Evolutionary conservation across 2,888 invertebrate genomes (phyloP).

Genomic region (Trissolcus brochymenae): DNA sequence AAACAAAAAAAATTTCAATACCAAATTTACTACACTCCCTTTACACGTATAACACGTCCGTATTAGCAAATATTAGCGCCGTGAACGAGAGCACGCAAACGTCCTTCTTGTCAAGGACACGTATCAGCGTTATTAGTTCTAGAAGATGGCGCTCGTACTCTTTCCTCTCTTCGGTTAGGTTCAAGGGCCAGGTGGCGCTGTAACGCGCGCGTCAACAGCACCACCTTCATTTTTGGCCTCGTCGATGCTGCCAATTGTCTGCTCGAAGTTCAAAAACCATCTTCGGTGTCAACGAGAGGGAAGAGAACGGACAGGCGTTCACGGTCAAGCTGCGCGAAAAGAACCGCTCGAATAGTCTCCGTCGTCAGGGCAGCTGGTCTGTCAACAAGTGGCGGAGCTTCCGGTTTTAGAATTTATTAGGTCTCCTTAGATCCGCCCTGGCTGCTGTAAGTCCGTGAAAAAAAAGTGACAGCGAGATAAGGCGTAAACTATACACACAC

Average conservation of each 20-base stretch:
- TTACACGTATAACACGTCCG: slow-evolving; percentile 46
- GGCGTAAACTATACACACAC: slow-evolving; percentile 9
- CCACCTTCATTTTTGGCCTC: slow-evolving; percentile 5
- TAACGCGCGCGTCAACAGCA: neutral
- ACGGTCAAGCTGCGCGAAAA: slow-evolving; percentile 53
- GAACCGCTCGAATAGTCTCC: slow-evolving; percentile 57
- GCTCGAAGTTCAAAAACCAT: slow-evolving; percentile 6
- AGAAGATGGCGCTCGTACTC: neutral
- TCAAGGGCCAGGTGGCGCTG: neutral
- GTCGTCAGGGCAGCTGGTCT: slow-evolving; percentile 71
- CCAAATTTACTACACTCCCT: slow-evolving; percentile 26
- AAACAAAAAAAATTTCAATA: neutral
- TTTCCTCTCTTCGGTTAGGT: neutral
- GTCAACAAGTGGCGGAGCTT: slow-evolving; percentile 68
- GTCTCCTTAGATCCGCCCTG: slow-evolving; percentile 68
- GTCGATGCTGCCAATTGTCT: slow-evolving; percentile 18
- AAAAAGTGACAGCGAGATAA: slow-evolving; percentile 7
- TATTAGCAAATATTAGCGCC: slow-evolving; percentile 43
- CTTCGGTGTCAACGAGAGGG: slow-evolving; percentile 24
- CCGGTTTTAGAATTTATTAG: slow-evolving; percentile 71
- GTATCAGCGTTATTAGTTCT: slow-evolving; percentile 44
- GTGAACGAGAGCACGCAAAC: slow-evolving; percentile 25
- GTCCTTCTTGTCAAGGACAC: slow-evolving; percentile 36
- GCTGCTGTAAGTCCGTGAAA: slow-evolving; percentile 65
- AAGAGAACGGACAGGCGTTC: slow-evolving; percentile 45